phyloP scores from a whole-genome alignment of 2,113 vertebrate genomes.

The Ictalurus furcatus region DNA sequence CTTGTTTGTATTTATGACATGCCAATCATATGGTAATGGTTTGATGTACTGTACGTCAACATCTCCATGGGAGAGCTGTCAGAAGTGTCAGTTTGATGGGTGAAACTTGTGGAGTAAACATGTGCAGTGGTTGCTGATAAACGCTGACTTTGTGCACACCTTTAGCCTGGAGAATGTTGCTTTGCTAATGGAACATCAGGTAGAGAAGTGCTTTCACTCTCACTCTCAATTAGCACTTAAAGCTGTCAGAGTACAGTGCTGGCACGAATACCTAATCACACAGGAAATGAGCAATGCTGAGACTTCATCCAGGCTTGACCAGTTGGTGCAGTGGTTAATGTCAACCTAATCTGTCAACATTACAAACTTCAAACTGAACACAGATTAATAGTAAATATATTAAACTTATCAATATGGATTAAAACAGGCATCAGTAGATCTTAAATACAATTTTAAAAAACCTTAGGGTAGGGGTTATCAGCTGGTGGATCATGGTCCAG shows the following conservation, averaged over 20 bases:
- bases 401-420: background rate
- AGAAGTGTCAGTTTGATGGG: slow-evolving; percentile 44
- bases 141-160: background rate
- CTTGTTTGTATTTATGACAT: slow-evolving; percentile 57
- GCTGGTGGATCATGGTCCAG: background rate
- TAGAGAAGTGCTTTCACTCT: slow-evolving; percentile 40
- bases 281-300: slow-evolving; percentile 8
- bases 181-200: slow-evolving; percentile 41
- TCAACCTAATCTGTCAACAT: background rate
- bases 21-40: slow-evolving; percentile 51
- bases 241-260: slow-evolving; percentile 28
- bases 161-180: slow-evolving; percentile 21
- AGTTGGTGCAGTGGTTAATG: background rate
- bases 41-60: slow-evolving; percentile 46
- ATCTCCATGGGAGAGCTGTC: slow-evolving; percentile 48
- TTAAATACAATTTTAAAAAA: background rate
- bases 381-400: background rate
- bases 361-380: background rate
- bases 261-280: slow-evolving; percentile 24
- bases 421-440: background rate
- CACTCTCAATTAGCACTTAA: slow-evolving; percentile 39
- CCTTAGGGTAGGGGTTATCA: background rate
- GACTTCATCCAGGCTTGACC: background rate
- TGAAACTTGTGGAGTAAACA: slow-evolving; percentile 4
- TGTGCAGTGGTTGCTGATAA: slow-evolving; percentile 9